A percentile compares a stretch with the other conserved stretches of the same genome.
Conservation (phyloP, 2,797 vertebrate species). For the Pseudocheirus occidentalis region DNA sequence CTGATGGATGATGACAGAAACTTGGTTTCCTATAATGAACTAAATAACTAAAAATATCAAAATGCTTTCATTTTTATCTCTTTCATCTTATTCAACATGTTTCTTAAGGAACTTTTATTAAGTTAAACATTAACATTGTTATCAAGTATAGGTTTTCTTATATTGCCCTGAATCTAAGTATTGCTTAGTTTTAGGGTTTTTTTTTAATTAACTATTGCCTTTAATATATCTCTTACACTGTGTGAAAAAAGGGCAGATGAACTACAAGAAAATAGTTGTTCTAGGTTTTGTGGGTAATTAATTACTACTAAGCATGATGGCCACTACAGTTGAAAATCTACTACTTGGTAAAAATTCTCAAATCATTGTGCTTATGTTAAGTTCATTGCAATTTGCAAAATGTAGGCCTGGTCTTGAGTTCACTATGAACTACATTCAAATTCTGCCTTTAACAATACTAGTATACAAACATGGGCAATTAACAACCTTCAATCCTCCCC, state of each 20-base stretch:
- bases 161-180: background rate
- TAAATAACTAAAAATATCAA: background rate
- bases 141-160: background rate
- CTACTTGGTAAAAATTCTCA: background rate
- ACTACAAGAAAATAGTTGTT: background rate
- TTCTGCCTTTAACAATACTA: background rate
- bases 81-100: background rate
- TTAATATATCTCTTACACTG: conserved; percentile 42
- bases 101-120: background rate
- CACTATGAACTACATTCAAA: background rate
- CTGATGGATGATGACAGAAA: conserved; percentile 32
- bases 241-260: conserved; percentile 12
- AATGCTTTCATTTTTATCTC: conserved; percentile 11
- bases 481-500: background rate
- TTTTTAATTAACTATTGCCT: background rate
- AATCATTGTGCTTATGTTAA: background rate
- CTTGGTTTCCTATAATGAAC: background rate
- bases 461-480: background rate
- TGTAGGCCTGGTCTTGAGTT: background rate
- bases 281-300: conserved; percentile 1
- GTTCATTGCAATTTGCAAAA: background rate
- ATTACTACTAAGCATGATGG: background rate
- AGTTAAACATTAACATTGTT: background rate
- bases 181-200: background rate
- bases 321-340: background rate